Evolutionary conservation across 2,113 vertebrate genomes (phyloP), one percentile per base, ranked within the genome.

Genomic region (Chionodraco myersi): DNA sequence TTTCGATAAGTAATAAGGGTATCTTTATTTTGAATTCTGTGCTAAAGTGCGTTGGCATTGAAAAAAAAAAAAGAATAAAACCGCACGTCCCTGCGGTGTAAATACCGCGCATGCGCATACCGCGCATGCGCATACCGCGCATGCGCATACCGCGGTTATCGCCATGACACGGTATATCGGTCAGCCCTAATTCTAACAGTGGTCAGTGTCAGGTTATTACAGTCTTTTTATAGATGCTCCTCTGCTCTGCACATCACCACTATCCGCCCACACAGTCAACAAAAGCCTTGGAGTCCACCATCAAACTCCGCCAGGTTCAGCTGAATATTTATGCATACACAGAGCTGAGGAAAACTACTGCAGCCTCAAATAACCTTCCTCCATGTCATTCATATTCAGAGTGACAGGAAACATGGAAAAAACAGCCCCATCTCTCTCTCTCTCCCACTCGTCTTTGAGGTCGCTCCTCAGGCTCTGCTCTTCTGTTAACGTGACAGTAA

Each of bases 261-360:
- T 45, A 11, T 58, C 21, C 61, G 62, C 15, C 10, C 47, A 15
- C n/a, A 68, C n/a, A 68, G 14, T 36, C 49, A 72, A 18, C 63
- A 36, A 70, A 70, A 52, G 8, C 41, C 26, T 26, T 58, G 54
- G 49, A 45, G 64, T 70, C 59, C 23, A 14, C 44, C 23, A 49
- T 64, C 59, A 57, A 30, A 26, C 53, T 48, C 57, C 12, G 45
- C 64, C 11, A 52, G 60, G 63, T 49, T 62, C 58, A 49, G 66
- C 64, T 68, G 47, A 75, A 72, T 84, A 77, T 82, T 76, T 77
- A 49, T 82, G 51, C 82, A 49, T 63, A 64, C 59, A 67, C 57
- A 74, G 41, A 60, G 34, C 56, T 49, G 15, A 64, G 45, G 54
- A 70, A 65, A 81, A 60, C 57, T 48, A 8, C 52, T 36, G 53